Percentiles rank a stretch among this genome's conserved stretches.
Conservation (phyloP, 92 coral and sea anemone species). For the Phenganax marumi region DNA sequence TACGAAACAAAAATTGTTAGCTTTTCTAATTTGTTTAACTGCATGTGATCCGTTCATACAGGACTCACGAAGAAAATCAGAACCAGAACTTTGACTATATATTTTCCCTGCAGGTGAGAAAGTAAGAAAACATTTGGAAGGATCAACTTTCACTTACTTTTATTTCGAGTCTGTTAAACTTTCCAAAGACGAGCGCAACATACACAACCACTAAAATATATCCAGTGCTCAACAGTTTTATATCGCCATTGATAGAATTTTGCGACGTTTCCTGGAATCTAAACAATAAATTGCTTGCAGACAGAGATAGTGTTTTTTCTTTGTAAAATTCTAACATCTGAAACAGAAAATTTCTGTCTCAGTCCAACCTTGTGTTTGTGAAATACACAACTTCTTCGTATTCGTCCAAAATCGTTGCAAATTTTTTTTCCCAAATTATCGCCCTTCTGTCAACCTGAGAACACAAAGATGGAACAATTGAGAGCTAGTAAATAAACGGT, state of each 20-base stretch:
- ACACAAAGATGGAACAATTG: too few relatives aligned
- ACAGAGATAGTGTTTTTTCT: too few relatives aligned
- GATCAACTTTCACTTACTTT: not conserved
- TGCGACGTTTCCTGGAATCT: conserved; percentile 13
- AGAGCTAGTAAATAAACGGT: too few relatives aligned
- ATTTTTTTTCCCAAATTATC: conserved; percentile 64
- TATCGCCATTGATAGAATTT: conserved; percentile 2
- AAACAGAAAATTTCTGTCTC: too few relatives aligned
- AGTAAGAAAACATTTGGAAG: not conserved
- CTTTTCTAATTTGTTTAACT: too few relatives aligned
- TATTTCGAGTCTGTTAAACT: conserved; percentile 19
- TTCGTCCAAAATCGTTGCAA: conserved; percentile 52
- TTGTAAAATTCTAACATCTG: too few relatives aligned
- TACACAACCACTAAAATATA: not conserved
- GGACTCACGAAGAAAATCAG: too few relatives aligned
- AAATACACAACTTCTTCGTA: conserved; percentile 12
- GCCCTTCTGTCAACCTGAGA: conserved; percentile 58
- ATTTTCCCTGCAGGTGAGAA: not conserved
- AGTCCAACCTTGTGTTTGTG: conserved; percentile 16
- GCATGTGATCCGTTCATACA: too few relatives aligned
- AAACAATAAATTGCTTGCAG: too few relatives aligned
- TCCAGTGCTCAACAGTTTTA: conserved; percentile 19
- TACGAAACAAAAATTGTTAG: too few relatives aligned
- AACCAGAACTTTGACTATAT: not conserved
- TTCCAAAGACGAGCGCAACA: conserved; percentile 16